These are phyloP conservation scores for Bombus waltoni DNA, from an alignment of 1,140 invertebrate genomes.

Conservation along the genomic window DNA sequence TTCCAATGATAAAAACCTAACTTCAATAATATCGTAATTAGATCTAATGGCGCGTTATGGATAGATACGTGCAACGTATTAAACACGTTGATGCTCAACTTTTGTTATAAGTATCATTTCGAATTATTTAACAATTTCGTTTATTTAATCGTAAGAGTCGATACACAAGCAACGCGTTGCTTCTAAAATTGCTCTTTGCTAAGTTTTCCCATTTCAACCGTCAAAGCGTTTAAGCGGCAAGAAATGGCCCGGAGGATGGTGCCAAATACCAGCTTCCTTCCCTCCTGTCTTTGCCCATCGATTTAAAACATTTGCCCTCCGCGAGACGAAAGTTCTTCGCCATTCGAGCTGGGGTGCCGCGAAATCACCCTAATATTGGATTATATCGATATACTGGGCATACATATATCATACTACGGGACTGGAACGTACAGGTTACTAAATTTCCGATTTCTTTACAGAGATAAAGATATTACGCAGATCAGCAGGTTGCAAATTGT, in stretches of 20 bases:
- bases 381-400: conserved; percentile 54
- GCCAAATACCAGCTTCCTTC: conserved; percentile 54
- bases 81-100: too few species aligned
- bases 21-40: background rate
- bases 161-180: background rate
- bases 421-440: conserved; percentile 9
- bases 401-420: conserved; percentile 35
- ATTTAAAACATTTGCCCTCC: conserved; percentile 59
- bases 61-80: too few species aligned
- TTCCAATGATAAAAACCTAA: background rate
- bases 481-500: conserved; percentile 20
- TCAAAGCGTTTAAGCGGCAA: conserved; percentile 39
- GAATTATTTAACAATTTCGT: background rate
- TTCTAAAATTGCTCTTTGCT: conserved; percentile 22
- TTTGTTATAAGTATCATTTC: background rate
- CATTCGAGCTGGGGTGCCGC: conserved; percentile 30
- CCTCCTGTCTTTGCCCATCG: conserved; percentile 40
- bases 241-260: conserved; percentile 33
- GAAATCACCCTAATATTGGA: conserved; percentile 57
- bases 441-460: conserved; percentile 41
- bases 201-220: conserved; percentile 27
- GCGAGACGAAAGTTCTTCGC: conserved; percentile 49
- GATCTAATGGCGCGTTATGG: too few species aligned
- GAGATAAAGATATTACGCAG: conserved; percentile 20
- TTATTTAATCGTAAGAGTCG: background rate